Conservation (phyloP, 2,113 vertebrate genomes). For the Channa argus region DNA sequence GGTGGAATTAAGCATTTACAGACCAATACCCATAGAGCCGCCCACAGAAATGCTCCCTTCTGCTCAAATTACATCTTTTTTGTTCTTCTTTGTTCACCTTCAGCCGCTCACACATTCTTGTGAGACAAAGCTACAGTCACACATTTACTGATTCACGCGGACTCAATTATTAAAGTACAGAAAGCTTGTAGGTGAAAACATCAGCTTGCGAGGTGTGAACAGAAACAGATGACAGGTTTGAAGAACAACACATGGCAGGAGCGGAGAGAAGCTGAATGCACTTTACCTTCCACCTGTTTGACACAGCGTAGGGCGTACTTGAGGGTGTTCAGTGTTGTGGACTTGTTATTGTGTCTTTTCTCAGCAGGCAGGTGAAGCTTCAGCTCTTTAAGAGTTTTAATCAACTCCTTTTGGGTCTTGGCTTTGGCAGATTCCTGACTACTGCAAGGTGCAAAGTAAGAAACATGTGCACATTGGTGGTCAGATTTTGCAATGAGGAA, state of each 20-base stretch:
- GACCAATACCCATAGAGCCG: background rate
- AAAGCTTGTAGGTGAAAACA: background rate
- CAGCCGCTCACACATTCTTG: background rate
- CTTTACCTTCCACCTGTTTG: slow-evolving; percentile 94
- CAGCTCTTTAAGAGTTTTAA: slow-evolving; percentile 91
- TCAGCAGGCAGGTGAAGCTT: slow-evolving; percentile 91
- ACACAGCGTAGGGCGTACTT: slow-evolving; percentile 94
- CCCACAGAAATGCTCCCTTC: background rate
- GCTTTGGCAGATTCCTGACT: slow-evolving; percentile 92
- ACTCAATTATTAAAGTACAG: no score
- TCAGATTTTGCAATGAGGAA: slow-evolving; percentile 22
- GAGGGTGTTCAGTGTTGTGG: slow-evolving; percentile 87
- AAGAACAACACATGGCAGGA: background rate
- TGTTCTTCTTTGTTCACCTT: slow-evolving; percentile 1
- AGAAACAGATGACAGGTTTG: no score
- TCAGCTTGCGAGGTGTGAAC: background rate
- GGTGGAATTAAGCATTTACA: background rate
- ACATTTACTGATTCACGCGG: background rate
- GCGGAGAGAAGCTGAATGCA: background rate
- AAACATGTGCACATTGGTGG: slow-evolving; percentile 5
- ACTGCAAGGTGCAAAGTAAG: slow-evolving; percentile 72
- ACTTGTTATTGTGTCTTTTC: slow-evolving; percentile 88
- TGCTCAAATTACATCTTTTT: background rate
- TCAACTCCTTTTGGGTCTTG: slow-evolving; percentile 91
- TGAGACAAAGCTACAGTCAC: background rate